phyloP scores from a whole-genome alignment of 2,888 invertebrate genomes.

The Tenthredo livida region DNA sequence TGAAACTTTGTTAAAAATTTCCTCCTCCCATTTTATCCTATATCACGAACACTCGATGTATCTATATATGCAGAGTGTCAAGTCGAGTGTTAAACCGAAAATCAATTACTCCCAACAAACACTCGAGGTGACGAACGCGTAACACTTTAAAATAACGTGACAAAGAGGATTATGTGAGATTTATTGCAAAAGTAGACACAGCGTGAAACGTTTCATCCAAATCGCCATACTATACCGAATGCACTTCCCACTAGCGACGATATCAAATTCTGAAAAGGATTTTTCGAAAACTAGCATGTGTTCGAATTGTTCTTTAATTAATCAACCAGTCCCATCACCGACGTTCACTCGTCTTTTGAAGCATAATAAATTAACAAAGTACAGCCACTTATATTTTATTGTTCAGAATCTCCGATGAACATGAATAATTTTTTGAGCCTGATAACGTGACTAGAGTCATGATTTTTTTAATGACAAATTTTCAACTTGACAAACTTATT shows the following conservation, averaged over 20 bases:
- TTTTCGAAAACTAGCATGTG: too few species aligned
- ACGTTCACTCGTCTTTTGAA: too few species aligned
- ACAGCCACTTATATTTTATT: too few species aligned
- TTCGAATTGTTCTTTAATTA: too few species aligned
- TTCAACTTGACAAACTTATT: too few species aligned
- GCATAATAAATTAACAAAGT: too few species aligned
- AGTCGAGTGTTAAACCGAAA: conserved; percentile 29
- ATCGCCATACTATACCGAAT: neutral
- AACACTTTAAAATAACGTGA: conserved; percentile 25
- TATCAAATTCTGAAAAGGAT: neutral
- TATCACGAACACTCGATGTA: neutral
- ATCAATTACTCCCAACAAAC: conserved; percentile 25
- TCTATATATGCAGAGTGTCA: neutral
- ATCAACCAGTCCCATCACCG: too few species aligned
- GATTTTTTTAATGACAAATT: too few species aligned
- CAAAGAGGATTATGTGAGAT: neutral
- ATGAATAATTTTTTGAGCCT: too few species aligned
- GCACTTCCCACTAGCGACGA: neutral
- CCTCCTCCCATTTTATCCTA: conserved; percentile 4
- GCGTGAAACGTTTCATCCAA: neutral
- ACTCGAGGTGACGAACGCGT: conserved; percentile 23
- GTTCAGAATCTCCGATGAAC: too few species aligned
- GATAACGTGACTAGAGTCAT: too few species aligned
- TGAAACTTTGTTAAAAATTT: neutral
- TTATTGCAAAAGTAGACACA: neutral